These are phyloP conservation scores for Leucoraja erinaceus DNA, from an alignment of 2,113 vertebrate species.

Conservation along the genomic window DNA sequence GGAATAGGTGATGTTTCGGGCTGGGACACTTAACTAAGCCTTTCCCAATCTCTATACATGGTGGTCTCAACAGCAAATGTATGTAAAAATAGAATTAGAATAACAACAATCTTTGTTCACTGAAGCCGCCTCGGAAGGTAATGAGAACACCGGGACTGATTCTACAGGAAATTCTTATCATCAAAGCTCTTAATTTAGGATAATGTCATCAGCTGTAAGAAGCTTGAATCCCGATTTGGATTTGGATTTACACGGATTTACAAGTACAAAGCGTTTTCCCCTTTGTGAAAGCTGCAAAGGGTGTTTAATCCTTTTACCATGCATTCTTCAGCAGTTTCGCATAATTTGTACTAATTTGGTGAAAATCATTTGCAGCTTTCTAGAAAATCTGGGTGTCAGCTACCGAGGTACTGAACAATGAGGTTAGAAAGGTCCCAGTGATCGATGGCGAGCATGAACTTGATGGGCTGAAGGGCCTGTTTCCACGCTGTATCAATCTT, in stretches of 20 bases:
- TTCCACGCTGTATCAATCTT: no score
- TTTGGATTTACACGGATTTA: constrained; percentile 16
- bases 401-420: neutral
- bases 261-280: neutral
- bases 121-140: neutral
- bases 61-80: neutral
- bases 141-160: neutral
- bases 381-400: neutral
- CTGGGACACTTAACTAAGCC: no score
- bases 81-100: neutral
- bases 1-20: no score
- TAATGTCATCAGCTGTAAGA: neutral
- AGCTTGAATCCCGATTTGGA: neutral
- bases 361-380: constrained; percentile 8
- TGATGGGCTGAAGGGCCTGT: no score
- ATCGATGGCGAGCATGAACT: no score
- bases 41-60: neutral
- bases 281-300: neutral
- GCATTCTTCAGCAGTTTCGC: neutral
- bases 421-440: no score
- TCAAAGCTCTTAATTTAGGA: neutral
- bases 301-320: constrained; percentile 21
- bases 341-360: constrained; percentile 24
- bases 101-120: neutral
- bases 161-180: neutral